A percentile compares a stretch with the other conserved stretches of the same genome.
Evolutionary conservation across 1,140 invertebrate genomes (phyloP).

Genomic region (Dendroctonus valens): DNA sequence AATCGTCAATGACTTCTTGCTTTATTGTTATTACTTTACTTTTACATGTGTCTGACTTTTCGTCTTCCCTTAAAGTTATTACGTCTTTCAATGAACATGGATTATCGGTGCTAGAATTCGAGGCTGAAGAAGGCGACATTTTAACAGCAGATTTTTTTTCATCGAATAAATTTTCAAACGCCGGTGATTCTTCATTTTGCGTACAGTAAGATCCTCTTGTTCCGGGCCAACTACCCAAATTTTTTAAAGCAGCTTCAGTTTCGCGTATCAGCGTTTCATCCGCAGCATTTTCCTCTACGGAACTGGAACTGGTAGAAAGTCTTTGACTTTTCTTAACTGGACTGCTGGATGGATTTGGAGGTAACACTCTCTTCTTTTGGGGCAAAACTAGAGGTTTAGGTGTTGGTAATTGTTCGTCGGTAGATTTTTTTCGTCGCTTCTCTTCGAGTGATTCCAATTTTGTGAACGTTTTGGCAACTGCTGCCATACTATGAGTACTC

Average conservation of each 20-base stretch:
- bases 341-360: constrained; percentile 51
- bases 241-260: constrained; percentile 81
- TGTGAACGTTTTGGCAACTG: constrained; percentile 46
- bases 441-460: constrained; percentile 51
- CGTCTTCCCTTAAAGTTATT: constrained; percentile 59
- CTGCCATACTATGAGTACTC: constrained; percentile 44
- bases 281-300: constrained; percentile 58
- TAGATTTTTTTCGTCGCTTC: constrained; percentile 55
- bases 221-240: constrained; percentile 75
- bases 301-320: constrained; percentile 38
- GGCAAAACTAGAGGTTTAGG: constrained; percentile 55
- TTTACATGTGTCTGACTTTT: constrained; percentile 47
- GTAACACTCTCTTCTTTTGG: constrained; percentile 62
- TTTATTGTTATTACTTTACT: constrained; percentile 39
- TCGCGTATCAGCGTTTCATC: constrained; percentile 80
- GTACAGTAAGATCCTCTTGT: constrained; percentile 63
- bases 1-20: constrained; percentile 46
- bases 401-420: constrained; percentile 45
- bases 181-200: constrained; percentile 70
- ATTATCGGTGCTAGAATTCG: constrained; percentile 61
- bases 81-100: constrained; percentile 63
- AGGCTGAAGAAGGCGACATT: constrained; percentile 62
- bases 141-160: constrained; percentile 70
- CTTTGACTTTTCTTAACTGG: constrained; percentile 55
- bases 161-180: constrained; percentile 81